These are phyloP conservation scores for Hypanus sabinus DNA, from an alignment of 2,113 vertebrate species.

Conservation along the genomic window DNA sequence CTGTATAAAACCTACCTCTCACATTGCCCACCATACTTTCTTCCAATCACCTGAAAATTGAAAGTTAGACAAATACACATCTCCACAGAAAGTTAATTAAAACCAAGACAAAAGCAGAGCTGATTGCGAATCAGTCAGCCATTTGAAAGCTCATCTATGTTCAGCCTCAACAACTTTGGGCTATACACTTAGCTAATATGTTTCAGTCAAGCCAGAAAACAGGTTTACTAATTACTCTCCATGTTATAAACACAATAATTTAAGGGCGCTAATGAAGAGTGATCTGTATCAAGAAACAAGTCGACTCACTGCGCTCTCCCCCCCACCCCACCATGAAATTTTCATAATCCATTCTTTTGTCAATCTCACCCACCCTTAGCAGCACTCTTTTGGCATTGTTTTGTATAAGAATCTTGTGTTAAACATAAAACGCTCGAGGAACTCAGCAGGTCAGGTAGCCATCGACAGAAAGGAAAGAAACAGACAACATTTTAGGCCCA, in stretches of 20 bases:
- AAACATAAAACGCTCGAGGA: too few species aligned
- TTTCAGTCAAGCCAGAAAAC: neutral
- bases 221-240: neutral
- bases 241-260: neutral
- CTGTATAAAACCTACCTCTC: too few species aligned
- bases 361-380: neutral
- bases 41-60: too few species aligned
- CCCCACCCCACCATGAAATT: too few species aligned
- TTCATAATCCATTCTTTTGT: neutral
- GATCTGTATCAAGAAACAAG: neutral
- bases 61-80: too few species aligned
- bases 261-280: neutral
- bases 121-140: neutral
- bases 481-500: too few species aligned
- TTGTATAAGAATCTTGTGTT: neutral
- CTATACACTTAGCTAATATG: neutral
- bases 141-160: neutral
- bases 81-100: neutral
- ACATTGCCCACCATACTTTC: too few species aligned
- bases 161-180: neutral
- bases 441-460: too few species aligned
- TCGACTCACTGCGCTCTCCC: too few species aligned
- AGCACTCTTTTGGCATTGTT: neutral
- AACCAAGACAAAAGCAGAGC: neutral
- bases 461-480: too few species aligned